A percentile compares a stretch with the other conserved stretches of the same genome.
Conservation (phyloP, 2,888 invertebrate species). For the Homarus gammarus region DNA sequence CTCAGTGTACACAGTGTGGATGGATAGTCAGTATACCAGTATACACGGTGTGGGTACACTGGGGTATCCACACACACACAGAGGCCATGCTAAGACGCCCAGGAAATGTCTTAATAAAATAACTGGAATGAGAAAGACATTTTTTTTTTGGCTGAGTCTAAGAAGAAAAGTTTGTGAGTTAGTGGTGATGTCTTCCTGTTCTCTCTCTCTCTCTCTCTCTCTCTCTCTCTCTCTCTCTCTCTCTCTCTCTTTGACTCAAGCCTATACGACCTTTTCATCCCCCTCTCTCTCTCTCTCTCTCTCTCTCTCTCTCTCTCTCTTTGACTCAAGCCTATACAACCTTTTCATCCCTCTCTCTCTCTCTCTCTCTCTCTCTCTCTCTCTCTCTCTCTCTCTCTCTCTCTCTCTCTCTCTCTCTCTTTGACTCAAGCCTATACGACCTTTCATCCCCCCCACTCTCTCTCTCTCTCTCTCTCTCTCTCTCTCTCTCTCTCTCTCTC, state of each 20-base stretch:
- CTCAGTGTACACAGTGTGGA: no score
- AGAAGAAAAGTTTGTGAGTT: no score
- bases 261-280: no score
- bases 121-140: no score
- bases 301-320: not conserved
- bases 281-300: not conserved
- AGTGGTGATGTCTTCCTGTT: no score
- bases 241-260: constrained; percentile 28
- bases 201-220: constrained; percentile 14
- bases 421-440: not conserved
- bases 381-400: not conserved
- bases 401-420: not conserved
- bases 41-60: no score
- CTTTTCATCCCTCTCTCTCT: not conserved
- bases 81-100: no score
- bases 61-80: no score
- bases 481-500: not conserved
- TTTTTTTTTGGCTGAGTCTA: no score
- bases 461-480: constrained; percentile 10
- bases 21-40: no score
- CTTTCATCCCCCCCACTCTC: constrained; percentile 1
- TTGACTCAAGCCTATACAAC: not conserved
- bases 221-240: constrained; percentile 39
- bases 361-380: constrained; percentile 39
- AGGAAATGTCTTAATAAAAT: no score